phyloP scores from a whole-genome alignment of 2,113 vertebrate species.

The Vicugna pacos region DNA sequence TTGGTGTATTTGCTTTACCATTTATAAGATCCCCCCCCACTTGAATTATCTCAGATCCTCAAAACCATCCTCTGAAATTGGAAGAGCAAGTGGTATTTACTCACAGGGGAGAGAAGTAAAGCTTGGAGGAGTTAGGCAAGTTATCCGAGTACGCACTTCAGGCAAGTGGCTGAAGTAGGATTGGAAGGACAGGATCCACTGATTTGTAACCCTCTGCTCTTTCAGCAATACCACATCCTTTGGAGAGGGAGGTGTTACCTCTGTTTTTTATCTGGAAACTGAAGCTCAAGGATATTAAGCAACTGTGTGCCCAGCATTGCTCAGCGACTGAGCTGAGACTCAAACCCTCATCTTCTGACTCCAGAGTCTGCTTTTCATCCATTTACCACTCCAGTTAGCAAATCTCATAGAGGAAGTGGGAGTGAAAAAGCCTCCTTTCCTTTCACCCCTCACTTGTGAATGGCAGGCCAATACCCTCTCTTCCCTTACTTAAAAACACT shows the following conservation, averaged over 20 bases:
- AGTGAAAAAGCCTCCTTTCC: not conserved
- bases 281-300: not conserved
- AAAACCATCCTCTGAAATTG: not conserved
- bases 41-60: not conserved
- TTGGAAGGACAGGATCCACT: not conserved
- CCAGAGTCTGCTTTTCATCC: not conserved
- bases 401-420: not conserved
- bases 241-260: not conserved
- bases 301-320: not conserved
- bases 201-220: not conserved
- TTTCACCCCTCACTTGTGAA: not conserved
- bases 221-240: not conserved
- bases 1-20: not conserved
- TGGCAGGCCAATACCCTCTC: not conserved
- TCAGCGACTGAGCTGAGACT: not conserved
- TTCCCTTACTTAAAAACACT: not conserved
- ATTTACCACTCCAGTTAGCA: not conserved
- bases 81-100: conserved; percentile 7
- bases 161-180: not conserved
- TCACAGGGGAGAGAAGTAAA: not conserved
- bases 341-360: not conserved
- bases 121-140: not conserved
- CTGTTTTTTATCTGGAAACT: not conserved
- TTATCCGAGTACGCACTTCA: not conserved
- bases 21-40: not conserved